phyloP scores from a whole-genome alignment of 2,888 invertebrate species.

The Leptopilina syphax region DNA sequence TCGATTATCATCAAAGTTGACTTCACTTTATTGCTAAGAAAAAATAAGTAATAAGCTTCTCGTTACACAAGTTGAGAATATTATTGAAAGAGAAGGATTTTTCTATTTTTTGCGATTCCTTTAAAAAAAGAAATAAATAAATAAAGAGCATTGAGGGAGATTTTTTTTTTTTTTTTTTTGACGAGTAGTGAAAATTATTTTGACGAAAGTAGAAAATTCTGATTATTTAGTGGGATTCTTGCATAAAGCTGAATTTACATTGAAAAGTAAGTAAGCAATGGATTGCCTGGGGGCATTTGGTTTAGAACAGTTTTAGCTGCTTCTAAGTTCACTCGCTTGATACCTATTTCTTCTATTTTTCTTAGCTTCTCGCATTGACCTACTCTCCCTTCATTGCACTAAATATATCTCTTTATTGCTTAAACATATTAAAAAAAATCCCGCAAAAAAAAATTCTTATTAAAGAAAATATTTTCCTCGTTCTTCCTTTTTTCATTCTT shows the following conservation, averaged over 20 bases:
- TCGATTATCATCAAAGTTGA: not conserved
- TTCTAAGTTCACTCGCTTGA: constrained; percentile 13
- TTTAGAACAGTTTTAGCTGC: constrained; percentile 33
- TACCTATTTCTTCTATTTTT: constrained; percentile 57
- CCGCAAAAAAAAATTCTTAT: too few relatives aligned
- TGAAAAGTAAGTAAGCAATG: constrained; percentile 1
- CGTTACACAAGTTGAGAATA: not conserved
- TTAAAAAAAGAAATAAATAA: not conserved
- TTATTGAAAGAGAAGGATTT: not conserved
- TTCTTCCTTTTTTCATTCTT: too few relatives aligned
- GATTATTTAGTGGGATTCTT: constrained; percentile 3
- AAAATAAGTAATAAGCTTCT: not conserved
- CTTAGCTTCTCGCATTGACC: constrained; percentile 33
- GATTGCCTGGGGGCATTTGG: not conserved
- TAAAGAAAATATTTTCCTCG: too few relatives aligned
- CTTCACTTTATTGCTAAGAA: not conserved
- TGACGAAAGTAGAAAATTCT: not conserved
- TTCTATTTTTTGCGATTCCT: too few relatives aligned
- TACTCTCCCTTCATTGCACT: constrained; percentile 14
- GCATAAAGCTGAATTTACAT: constrained; percentile 10
- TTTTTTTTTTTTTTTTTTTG: not conserved
- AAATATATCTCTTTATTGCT: not conserved
- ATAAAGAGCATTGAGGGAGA: not conserved
- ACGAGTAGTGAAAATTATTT: not conserved
- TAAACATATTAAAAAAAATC: too few relatives aligned